These are phyloP conservation scores for Coelopa pilipes DNA, from an alignment of 2,888 invertebrate genomes.

Conservation along the genomic window DNA sequence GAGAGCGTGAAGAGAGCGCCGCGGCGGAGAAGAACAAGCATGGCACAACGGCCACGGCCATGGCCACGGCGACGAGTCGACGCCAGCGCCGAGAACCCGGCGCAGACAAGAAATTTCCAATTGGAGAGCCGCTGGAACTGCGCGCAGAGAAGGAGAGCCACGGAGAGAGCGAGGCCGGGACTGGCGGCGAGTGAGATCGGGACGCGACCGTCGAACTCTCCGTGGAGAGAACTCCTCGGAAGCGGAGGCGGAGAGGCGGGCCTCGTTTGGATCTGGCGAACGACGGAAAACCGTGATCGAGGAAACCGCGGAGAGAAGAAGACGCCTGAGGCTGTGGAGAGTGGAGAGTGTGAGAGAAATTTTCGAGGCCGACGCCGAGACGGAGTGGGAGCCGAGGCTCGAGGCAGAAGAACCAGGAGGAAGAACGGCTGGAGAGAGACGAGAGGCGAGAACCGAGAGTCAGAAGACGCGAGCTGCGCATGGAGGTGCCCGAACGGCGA, in stretches of 20 bases:
- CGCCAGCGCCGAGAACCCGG: not conserved
- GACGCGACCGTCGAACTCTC: too few species aligned
- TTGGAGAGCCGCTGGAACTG: not conserved
- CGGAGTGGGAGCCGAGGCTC: not conserved
- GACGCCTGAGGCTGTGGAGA: not conserved
- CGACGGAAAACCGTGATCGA: not conserved
- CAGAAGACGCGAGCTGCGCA: too few species aligned
- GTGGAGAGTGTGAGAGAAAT: not conserved
- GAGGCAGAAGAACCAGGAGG: too few species aligned
- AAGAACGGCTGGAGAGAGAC: too few species aligned
- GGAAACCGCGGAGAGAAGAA: not conserved
- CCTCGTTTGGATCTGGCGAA: not conserved
- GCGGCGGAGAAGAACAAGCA: too few species aligned
- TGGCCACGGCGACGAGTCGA: not conserved
- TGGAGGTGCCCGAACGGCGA: too few species aligned
- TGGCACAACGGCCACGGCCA: too few species aligned
- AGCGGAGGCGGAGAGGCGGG: not conserved
- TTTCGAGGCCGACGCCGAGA: too few species aligned
- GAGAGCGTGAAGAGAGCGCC: too few species aligned
- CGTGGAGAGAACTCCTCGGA: not conserved
- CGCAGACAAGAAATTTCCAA: not conserved
- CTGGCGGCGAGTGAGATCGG: not conserved
- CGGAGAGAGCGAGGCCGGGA: not conserved
- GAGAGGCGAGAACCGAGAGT: too few species aligned
- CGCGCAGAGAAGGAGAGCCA: not conserved